Percentiles rank a stretch among this genome's conserved stretches.
phyloP scores from a whole-genome alignment of 1,140 invertebrate species.

The Nymphalis io region DNA sequence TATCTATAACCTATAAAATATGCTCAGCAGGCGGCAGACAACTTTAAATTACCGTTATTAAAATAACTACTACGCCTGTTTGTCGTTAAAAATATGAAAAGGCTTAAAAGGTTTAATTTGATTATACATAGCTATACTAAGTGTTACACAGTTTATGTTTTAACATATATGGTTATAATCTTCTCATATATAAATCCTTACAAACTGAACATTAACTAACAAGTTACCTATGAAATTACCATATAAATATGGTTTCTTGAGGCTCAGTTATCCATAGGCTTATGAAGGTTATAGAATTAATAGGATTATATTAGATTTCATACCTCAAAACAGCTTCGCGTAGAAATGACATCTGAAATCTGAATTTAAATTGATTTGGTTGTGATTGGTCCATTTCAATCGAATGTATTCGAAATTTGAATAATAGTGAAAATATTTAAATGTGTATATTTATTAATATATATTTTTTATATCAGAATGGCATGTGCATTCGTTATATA shows the following conservation, averaged over 20 bases:
- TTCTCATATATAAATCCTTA: background rate
- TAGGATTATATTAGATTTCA: constrained; percentile 40
- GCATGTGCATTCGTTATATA: no score
- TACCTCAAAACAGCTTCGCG: background rate
- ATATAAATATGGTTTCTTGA: constrained; percentile 29
- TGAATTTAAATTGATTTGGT: background rate
- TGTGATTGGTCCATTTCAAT: background rate
- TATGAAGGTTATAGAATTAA: constrained; percentile 35
- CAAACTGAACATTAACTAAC: constrained; percentile 2
- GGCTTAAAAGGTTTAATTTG: no score
- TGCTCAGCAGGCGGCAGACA: no score
- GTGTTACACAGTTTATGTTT: background rate
- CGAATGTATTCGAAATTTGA: background rate
- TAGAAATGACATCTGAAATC: background rate
- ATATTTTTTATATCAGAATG: no score
- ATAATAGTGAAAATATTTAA: background rate
- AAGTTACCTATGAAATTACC: constrained; percentile 20
- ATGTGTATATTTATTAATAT: no score
- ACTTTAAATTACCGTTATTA: no score
- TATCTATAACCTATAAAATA: no score
- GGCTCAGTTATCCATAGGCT: constrained; percentile 30
- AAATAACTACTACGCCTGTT: no score
- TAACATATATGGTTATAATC: background rate
- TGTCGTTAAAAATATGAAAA: no score
- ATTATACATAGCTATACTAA: background rate